Evolutionary conservation across 2,888 invertebrate species (phyloP), one percentile per base, ranked within the genome.

Genomic region (Podotricha telesiphe): DNA sequence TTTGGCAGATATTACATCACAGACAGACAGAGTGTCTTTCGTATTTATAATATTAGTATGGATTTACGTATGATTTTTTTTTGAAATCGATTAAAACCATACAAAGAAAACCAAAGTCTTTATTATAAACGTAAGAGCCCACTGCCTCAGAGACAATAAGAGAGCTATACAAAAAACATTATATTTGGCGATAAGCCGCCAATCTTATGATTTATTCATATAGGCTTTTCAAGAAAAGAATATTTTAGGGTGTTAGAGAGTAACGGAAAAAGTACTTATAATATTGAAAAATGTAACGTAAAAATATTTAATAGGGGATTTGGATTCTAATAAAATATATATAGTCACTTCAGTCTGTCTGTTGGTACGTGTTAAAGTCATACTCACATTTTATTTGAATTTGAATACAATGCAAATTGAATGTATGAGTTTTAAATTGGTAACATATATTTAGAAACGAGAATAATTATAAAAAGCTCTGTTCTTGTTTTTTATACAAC

Each of bases 181-280:
- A 62, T 48, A 34, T 62, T 48, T 48, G 47, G 62, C 48, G 62
- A 62, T 62, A 62, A 62, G 62, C 62, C 48, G 62, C 62, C 62
- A 62, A 62, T 62, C 62, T 62, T 48, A 61, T 61, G 61, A 61
- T 61, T 61, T 61, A 62, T 62, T 62, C 62, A 62, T 62, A 62
- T 62, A 62, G 48, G 47, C 62, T 48, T 59, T 45, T 17, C 45
- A 59, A 22, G 45, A 59, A 59, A 19, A 28, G 62, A 62, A 62
- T 62, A 34, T 47, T 62, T 48, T 19, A 62, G 47, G 28, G 34
- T 34, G 34, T 47, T 62, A 48, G 10, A 17, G 28, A 34, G 61
- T 47, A 45, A 47, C 13, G 62, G 34, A 17, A 47, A 48, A 48
- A 19, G 62, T 48, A 62, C 47, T 47, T 62, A 19, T 15, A 62